These are phyloP conservation scores for Anticlea derivata DNA, from an alignment of 2,888 invertebrate genomes.

Conservation along the genomic window DNA sequence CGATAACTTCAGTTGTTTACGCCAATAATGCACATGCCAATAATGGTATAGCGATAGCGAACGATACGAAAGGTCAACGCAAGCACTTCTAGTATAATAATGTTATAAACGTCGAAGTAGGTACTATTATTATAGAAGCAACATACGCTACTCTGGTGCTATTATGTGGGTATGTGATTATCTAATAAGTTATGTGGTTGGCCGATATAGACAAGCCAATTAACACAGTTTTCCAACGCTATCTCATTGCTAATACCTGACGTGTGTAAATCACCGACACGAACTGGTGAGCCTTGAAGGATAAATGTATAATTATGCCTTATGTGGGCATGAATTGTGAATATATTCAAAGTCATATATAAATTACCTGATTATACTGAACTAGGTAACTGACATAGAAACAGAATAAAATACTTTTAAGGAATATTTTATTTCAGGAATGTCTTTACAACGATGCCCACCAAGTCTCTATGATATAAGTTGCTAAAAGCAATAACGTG, in stretches of 20 bases:
- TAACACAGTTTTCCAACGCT: slow-evolving; percentile 45
- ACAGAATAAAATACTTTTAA: not conserved
- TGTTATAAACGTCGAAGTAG: slow-evolving; percentile 43
- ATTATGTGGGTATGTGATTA: slow-evolving; percentile 40
- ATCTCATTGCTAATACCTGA: slow-evolving; percentile 32
- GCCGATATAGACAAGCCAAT: slow-evolving; percentile 40
- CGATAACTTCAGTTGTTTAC: slow-evolving; percentile 54
- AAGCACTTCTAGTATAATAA: slow-evolving; percentile 43
- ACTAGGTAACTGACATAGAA: slow-evolving; percentile 2
- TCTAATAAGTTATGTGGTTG: slow-evolving; percentile 39
- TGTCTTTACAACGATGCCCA: no score
- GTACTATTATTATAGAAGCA: slow-evolving; percentile 43
- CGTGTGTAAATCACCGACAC: slow-evolving; percentile 28
- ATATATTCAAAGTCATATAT: slow-evolving; percentile 3
- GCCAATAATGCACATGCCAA: slow-evolving; percentile 53
- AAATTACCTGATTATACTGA: slow-evolving; percentile 5
- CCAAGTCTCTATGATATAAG: no score
- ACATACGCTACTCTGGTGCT: slow-evolving; percentile 34
- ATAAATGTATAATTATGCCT: slow-evolving; percentile 11
- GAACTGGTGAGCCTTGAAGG: slow-evolving; percentile 24
- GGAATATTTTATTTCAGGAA: not conserved
- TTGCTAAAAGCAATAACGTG: no score
- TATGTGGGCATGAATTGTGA: slow-evolving; percentile 8
- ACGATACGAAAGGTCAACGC: slow-evolving; percentile 55
- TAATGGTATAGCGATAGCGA: slow-evolving; percentile 51